These are phyloP conservation scores for Tapirus indicus DNA, from an alignment of 2,797 vertebrate genomes.

Conservation along the genomic window DNA sequence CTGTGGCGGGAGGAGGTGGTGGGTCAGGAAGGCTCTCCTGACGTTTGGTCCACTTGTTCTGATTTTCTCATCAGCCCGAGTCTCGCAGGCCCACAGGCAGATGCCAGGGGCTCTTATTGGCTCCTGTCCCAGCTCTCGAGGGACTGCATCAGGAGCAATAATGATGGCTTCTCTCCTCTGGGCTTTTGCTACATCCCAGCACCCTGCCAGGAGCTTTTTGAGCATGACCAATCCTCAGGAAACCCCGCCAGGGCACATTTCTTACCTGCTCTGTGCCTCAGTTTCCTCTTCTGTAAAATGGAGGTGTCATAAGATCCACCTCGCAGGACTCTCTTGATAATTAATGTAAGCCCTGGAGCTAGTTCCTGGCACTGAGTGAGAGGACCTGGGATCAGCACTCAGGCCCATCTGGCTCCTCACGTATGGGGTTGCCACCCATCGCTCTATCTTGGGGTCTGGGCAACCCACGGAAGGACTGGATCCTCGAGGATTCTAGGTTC, in stretches of 20 bases:
- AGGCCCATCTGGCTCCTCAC: neutral
- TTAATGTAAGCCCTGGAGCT: neutral
- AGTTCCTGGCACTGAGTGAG: rapidly evolving
- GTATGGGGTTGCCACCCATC: rapidly evolving
- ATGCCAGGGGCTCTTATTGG: neutral
- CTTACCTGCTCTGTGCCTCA: neutral
- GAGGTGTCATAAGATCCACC: neutral
- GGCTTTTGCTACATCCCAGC: neutral
- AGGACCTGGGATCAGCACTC: neutral
- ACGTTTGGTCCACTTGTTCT: neutral
- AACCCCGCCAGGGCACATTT: neutral
- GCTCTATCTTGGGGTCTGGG: neutral
- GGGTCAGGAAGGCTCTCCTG: neutral
- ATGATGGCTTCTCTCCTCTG: neutral
- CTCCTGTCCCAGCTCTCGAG: neutral
- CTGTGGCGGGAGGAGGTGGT: neutral
- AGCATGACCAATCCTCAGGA: neutral
- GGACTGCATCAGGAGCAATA: rapidly evolving
- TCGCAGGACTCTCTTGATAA: neutral
- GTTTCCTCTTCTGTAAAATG: neutral
- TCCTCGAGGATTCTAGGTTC: neutral
- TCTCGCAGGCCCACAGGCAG: neutral
- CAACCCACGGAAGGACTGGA: neutral
- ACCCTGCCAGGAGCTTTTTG: neutral
- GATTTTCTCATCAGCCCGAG: neutral